Base-by-base conservation (phyloP, 2,888 invertebrate species). In the Sphaerophoria taeniata region DNA sequence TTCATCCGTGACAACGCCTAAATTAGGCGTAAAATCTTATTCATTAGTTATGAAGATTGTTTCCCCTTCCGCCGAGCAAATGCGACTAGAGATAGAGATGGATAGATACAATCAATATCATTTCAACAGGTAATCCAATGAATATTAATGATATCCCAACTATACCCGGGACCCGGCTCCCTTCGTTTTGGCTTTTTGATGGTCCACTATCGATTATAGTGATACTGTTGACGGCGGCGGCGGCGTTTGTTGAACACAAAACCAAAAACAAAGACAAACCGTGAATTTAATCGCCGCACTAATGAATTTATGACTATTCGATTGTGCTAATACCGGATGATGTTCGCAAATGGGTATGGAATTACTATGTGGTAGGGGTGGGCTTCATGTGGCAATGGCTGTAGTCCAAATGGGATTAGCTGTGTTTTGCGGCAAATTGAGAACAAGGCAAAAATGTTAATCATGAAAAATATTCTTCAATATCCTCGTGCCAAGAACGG, bases 51-150 rank as follows among this genome's bases (percentile, higher is more conserved):
- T 84, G 79, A 67, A 84, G 72, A 84, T 84, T 75, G 34, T 72
- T 31, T 39, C 24, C 67, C 36, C 63, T 45, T 53, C 24, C 34
- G 5, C 7, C 51, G 36, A n/a, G 6, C 16, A 43, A 33, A 58
- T 39, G 11, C 24, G 49, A 51, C 34, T 39, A 53, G 39, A 53
- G 53, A 67, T 67, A 53, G 2, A 36, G 16, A 39, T 3, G 2
- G 31, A 45, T 49, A 65, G 47, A 49, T 65, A 65, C 16, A 49
- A 49, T 53, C 70, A 3, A 77, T 43, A 51, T 34, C 47, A 56
- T 39, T 75, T 79, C 84, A 79, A 84, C 79, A 79, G 84, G 84
- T 84, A 75, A 75, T 84, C 69, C 63, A 75, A 84, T 84, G 84
- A 84, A 84, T 84, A 79, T 84, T 84, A 84, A 84, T 84, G 84